Evolutionary conservation across 1,140 invertebrate species (phyloP), one percentile per base, ranked within the genome.

Genomic region (Heliothis virescens): DNA sequence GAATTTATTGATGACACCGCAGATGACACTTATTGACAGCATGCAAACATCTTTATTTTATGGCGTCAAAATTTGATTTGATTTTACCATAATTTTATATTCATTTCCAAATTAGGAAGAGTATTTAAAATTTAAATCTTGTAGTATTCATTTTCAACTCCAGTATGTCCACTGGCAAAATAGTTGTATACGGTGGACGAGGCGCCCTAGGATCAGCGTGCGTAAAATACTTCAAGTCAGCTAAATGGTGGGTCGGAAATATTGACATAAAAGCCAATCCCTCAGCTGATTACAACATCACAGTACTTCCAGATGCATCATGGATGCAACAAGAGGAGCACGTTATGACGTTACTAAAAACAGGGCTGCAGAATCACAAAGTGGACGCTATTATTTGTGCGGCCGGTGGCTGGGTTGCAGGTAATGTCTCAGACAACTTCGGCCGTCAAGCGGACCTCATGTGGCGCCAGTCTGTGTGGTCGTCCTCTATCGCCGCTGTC

Each of bases 331-430:
- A 99, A 95, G 97, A 98, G 93, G 83, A 94, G 18, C 89, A 95
- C 59, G 97, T 98, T 48, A 87, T 98, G 3, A 89, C 92, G 57
- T 95, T 97, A 89, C 93, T 98, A 1, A 95, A 94, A n/a, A 89
- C 95, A 63, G 95, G 96, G 16, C 91, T 98, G 29, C 95, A 96
- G 86, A 96, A 96, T 65, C 94, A 97, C 48, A 99, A 99, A 95
- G 88, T 99, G 29, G 99, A 99, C 96, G 99, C 98, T 47, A 96
- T 99, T 62, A 97, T 99, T 84, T 99, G 99, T 95, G 99, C 99
- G n/a, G 99, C 99, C 79, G 99, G 99, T 73, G 99, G 99, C 57
- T 99, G 99, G 99, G 98, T 99, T 62, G 99, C 99, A 86, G 97
- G 97, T 50, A 98, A 98, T 95, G 97, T 98, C 67, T 95, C 95